Conservation (phyloP, 2,888 invertebrate genomes). For the Automeris io region DNA sequence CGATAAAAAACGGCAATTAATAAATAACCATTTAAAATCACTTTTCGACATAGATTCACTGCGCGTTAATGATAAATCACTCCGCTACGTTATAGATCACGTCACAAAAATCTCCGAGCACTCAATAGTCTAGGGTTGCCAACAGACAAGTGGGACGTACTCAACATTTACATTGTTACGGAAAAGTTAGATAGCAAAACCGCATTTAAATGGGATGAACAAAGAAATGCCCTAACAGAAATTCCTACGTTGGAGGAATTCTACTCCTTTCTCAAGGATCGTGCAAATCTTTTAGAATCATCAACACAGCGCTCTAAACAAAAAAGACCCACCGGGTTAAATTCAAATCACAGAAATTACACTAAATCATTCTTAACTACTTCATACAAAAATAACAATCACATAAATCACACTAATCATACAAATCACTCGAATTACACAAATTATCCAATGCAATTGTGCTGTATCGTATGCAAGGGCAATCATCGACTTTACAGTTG, state of each 20-base stretch:
- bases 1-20: slow-evolving; percentile 16
- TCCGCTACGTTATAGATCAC: slow-evolving; percentile 12
- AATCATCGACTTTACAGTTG: slow-evolving; percentile 18
- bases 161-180: slow-evolving; percentile 15
- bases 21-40: slow-evolving; percentile 15
- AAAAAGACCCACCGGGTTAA: background rate
- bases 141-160: slow-evolving; percentile 17
- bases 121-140: slow-evolving; percentile 15
- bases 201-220: slow-evolving; percentile 17
- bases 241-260: slow-evolving; percentile 19
- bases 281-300: slow-evolving; percentile 19
- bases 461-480: slow-evolving; percentile 14
- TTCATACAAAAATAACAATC: background rate
- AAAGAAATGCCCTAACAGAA: slow-evolving; percentile 1
- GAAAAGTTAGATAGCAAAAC: slow-evolving; percentile 16
- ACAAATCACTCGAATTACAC: slow-evolving; percentile 6
- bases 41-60: slow-evolving; percentile 13
- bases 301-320: slow-evolving; percentile 12
- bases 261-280: slow-evolving; percentile 17
- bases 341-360: no score
- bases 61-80: slow-evolving; percentile 11
- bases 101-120: slow-evolving; percentile 24
- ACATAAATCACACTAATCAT: background rate
- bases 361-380: background rate
- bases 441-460: background rate